phyloP scores from a whole-genome alignment of 2,888 invertebrate genomes.

The Drosophila longiperda region DNA sequence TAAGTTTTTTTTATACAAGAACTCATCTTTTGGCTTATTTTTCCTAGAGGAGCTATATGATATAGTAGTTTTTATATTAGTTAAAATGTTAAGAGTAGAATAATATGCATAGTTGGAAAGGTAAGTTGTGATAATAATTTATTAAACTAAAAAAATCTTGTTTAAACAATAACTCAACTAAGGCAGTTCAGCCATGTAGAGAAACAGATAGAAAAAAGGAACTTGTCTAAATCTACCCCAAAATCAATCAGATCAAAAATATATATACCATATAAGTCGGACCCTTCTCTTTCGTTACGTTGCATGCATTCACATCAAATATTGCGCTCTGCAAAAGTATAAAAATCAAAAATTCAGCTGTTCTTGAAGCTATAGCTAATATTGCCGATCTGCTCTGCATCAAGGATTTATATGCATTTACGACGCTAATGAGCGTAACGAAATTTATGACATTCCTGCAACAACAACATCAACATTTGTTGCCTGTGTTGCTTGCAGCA shows the following conservation, averaged over 20 bases:
- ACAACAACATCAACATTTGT: conserved; percentile 37
- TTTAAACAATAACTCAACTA: neutral
- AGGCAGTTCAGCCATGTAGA: neutral
- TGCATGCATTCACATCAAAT: neutral
- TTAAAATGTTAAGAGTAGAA: no score
- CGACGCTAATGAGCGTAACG: conserved; percentile 80
- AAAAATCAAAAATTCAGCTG: neutral
- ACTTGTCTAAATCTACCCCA: neutral
- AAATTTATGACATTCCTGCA: conserved; percentile 81
- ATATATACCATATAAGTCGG: neutral
- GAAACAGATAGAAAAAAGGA: accelerated
- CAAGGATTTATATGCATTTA: conserved; percentile 41
- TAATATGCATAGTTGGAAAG: no score
- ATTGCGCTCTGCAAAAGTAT: neutral
- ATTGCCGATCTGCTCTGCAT: neutral
- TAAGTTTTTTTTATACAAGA: no score
- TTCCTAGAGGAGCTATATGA: no score
- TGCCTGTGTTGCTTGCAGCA: conserved; percentile 46
- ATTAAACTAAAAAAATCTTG: no score
- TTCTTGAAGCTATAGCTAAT: conserved; percentile 12
- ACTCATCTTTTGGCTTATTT: no score
- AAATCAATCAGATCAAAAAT: neutral
- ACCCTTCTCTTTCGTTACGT: neutral
- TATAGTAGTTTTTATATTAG: no score
- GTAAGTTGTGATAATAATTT: no score